These are phyloP conservation scores for Cromileptes altivelis DNA, from an alignment of 2,113 vertebrate genomes.

Conservation along the genomic window DNA sequence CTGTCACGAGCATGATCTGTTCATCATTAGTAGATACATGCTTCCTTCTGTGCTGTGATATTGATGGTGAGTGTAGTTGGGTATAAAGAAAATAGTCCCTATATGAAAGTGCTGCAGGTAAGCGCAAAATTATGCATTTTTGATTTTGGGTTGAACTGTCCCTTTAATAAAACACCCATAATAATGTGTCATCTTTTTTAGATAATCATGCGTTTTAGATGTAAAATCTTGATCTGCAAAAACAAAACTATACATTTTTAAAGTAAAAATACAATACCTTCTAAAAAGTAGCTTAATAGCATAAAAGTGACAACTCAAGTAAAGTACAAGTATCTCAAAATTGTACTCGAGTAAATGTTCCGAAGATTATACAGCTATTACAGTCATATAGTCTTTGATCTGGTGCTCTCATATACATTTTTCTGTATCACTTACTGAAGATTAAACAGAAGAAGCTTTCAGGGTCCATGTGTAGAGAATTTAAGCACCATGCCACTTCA, in stretches of 20 bases:
- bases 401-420: background rate
- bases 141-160: too few species aligned
- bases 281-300: background rate
- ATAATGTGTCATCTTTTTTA: background rate
- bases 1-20: too few species aligned
- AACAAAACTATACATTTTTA: background rate
- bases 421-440: conserved; percentile 18
- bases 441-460: conserved; percentile 37
- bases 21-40: too few species aligned
- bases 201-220: background rate
- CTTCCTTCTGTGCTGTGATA: too few species aligned
- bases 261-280: background rate
- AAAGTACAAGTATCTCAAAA: background rate
- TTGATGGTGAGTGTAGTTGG: too few species aligned
- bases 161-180: too few species aligned
- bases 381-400: conserved; percentile 1
- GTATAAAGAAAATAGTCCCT: too few species aligned
- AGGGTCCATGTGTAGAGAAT: conserved; percentile 24
- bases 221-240: background rate
- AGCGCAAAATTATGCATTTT: too few species aligned
- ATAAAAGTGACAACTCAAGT: background rate
- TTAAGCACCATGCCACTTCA: conserved; percentile 24
- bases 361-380: background rate
- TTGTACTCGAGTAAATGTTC: background rate
- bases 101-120: too few species aligned